phyloP scores from a whole-genome alignment of 2,888 invertebrate genomes.

The Embidobia sp. region DNA sequence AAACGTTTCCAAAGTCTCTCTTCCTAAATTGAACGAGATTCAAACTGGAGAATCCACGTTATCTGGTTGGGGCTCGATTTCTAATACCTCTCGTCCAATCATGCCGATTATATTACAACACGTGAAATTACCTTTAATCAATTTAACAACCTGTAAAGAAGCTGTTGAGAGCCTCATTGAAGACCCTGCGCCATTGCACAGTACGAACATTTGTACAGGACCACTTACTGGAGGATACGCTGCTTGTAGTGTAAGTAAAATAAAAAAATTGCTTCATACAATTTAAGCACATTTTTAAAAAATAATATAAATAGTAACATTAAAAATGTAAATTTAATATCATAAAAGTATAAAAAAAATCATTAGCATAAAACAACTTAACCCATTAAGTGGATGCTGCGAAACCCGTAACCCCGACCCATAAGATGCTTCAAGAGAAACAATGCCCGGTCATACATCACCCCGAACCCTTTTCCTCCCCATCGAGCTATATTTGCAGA shows the following conservation, averaged over 20 bases:
- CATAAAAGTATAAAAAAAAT: no score
- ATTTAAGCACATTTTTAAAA: no score
- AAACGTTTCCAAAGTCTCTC: conserved; percentile 75
- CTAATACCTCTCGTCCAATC: conserved; percentile 55
- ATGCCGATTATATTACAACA: conserved; percentile 76
- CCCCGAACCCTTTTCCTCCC: conserved; percentile 15
- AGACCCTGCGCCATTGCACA: conserved; percentile 67
- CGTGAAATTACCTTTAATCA: conserved; percentile 72
- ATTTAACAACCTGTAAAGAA: conserved; percentile 68
- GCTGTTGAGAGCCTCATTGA: conserved; percentile 67
- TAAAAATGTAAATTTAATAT: no score
- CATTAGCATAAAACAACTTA: conserved; percentile 46
- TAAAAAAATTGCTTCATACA: no score
- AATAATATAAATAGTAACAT: no score
- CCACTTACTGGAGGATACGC: conserved; percentile 59
- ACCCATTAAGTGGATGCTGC: conserved; percentile 42
- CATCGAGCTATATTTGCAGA: conserved; percentile 37
- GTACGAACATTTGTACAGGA: conserved; percentile 73
- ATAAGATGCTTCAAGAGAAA: conserved; percentile 33
- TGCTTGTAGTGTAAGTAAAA: conserved; percentile 63
- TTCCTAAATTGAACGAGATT: conserved; percentile 74
- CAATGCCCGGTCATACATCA: conserved; percentile 55
- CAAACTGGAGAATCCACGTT: conserved; percentile 77
- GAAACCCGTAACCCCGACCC: no score
- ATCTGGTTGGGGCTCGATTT: conserved; percentile 82